Base-by-base conservation (phyloP, 2,888 invertebrate species). In the Amphipyra berbera region DNA sequence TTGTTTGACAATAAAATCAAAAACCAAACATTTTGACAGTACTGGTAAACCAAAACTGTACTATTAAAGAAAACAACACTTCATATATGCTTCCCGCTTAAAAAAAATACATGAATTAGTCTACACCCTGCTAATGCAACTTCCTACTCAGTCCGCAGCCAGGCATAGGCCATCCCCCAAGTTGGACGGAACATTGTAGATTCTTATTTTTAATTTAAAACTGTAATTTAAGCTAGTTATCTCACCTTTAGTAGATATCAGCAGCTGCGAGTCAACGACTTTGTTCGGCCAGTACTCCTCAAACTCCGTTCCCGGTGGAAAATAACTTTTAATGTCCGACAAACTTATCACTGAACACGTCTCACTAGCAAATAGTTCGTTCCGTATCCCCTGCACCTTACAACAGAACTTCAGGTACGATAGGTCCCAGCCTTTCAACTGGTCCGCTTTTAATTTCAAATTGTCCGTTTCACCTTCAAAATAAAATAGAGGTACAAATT, bases 261-360 rank as follows among this genome's bases (percentile, higher is more conserved):
- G 91, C 15, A 98, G 95, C 87, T 97, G 97, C 0, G 97, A 97
- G 83, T 98, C 98, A 71, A 97, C 96, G 61, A 97, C 97, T 92
- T 98, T 98, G 86, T 97, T 97, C 0, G 98, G 98, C 98, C 98
- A 98, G 89, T 98, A 98, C 82, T 98, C 98, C 87, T 98, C 98
- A 86, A 98, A 98, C 79, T 97, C 96, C 0, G 98, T 98, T 27
- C 98, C 98, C 8, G 97, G 97, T 0, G 98, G 98, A 82, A 98
- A 98, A 87, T 98, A 98, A 88, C 97, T 97, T 88, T 97, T 98
- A 80, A 98, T 98, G 91, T 98, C 98, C 42, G 97, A 96, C 78
- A 98, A 95, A 95, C 98, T 98, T 65, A 98, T 98, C 82, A 98
- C 98, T 57, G 97, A 97, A 90, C 98, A 98, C 9, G 97, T 97